These are phyloP conservation scores for Eupithecia inturbata DNA, from an alignment of 2,888 invertebrate species.

Conservation along the genomic window DNA sequence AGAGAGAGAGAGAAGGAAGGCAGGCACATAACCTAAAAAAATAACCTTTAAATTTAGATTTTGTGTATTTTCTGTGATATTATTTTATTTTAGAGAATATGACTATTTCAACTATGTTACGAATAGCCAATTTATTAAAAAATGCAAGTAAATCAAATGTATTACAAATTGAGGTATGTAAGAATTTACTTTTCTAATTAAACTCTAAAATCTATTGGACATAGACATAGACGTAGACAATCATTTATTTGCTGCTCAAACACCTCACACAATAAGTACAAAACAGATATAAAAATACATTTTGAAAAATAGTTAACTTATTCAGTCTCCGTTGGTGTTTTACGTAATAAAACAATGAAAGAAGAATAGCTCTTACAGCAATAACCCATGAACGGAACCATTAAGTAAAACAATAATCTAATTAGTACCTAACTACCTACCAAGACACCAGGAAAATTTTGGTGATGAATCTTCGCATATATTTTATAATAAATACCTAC, in stretches of 20 bases:
- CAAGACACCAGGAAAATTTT: background rate
- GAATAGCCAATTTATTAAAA: slow-evolving; percentile 59
- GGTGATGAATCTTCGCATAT: background rate
- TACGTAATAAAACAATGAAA: slow-evolving; percentile 23
- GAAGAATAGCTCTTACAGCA: background rate
- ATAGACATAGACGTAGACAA: too few relatives aligned
- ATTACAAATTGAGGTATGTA: slow-evolving; percentile 64
- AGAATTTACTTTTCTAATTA: background rate
- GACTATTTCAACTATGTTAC: slow-evolving; percentile 69
- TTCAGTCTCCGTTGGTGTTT: slow-evolving; percentile 6
- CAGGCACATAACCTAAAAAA: background rate
- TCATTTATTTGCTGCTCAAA: too few relatives aligned
- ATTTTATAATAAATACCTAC: background rate
- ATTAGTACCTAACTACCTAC: background rate
- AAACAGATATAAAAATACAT: too few relatives aligned
- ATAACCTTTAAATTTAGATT: background rate
- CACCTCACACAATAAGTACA: too few relatives aligned
- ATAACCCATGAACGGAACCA: background rate
- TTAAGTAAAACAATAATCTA: background rate
- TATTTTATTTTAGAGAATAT: slow-evolving; percentile 56
- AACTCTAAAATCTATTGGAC: background rate
- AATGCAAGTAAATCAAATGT: slow-evolving; percentile 57
- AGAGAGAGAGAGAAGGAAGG: background rate
- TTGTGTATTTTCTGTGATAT: slow-evolving; percentile 50
- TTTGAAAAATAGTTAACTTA: too few relatives aligned